These are phyloP conservation scores for Panzeria rudis DNA, from an alignment of 2,888 invertebrate genomes.

Conservation along the genomic window DNA sequence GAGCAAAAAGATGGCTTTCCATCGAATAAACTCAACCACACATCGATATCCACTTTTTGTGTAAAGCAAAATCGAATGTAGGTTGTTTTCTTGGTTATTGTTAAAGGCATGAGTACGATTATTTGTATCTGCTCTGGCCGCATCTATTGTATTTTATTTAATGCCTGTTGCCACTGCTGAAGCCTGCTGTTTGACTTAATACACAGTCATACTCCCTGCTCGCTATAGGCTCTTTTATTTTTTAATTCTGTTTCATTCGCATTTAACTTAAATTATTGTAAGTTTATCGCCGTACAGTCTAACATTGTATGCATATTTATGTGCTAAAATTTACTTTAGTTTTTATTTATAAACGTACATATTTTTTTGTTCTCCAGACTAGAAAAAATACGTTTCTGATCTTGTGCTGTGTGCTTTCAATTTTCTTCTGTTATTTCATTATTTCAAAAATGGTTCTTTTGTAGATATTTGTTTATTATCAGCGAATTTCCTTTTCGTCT, in stretches of 20 bases:
- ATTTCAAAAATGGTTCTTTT: slow-evolving; percentile 30
- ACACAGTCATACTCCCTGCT: slow-evolving; percentile 17
- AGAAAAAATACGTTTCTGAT: slow-evolving; percentile 23
- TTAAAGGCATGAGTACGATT: slow-evolving; percentile 19
- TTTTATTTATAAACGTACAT: slow-evolving; percentile 15
- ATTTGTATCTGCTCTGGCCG: slow-evolving; percentile 6
- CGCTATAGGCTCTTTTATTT: slow-evolving; percentile 46
- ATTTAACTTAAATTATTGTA: slow-evolving; percentile 61
- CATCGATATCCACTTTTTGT: background rate
- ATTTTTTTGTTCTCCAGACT: background rate
- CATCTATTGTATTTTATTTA: slow-evolving; percentile 48
- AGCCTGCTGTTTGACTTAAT: slow-evolving; percentile 35
- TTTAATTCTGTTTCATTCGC: slow-evolving; percentile 15
- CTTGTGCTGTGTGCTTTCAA: slow-evolving; percentile 37
- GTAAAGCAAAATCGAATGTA: slow-evolving; percentile 26
- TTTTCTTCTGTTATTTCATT: slow-evolving; percentile 25
- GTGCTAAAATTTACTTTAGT: slow-evolving; percentile 36
- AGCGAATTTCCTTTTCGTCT: slow-evolving; percentile 59
- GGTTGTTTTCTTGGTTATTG: slow-evolving; percentile 52
- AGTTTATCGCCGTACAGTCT: slow-evolving; percentile 65
- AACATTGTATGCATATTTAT: slow-evolving; percentile 38
- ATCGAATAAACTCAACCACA: slow-evolving; percentile 18
- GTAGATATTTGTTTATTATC: slow-evolving; percentile 46
- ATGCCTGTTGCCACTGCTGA: slow-evolving; percentile 24
- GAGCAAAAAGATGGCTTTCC: background rate